Conservation (phyloP, 2,888 invertebrate species). For the Choristoneura rosaceana region DNA sequence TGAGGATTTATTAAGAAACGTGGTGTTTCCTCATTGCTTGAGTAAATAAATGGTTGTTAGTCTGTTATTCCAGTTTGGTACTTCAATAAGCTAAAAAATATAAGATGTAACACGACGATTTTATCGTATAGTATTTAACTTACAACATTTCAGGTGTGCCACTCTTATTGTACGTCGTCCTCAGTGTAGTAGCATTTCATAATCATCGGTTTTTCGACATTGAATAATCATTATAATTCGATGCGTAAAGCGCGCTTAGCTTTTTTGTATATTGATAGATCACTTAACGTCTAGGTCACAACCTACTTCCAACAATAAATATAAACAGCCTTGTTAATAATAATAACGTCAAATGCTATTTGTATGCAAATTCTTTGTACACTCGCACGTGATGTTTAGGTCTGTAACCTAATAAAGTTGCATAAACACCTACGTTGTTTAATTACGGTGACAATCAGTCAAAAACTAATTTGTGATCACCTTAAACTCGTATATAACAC, state of each 20-base stretch:
- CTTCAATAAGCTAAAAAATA: background rate
- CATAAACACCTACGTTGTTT: background rate
- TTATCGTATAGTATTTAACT: background rate
- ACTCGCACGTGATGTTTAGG: constrained; percentile 2
- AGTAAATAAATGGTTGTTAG: background rate
- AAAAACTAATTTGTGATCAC: constrained; percentile 21
- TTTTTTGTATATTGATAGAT: constrained; percentile 16
- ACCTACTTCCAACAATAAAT: background rate
- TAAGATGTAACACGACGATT: background rate
- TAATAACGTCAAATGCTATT: constrained; percentile 3
- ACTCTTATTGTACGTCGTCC: background rate
- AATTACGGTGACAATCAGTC: constrained; percentile 8
- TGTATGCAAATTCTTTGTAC: constrained; percentile 9
- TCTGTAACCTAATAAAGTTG: constrained; percentile 11
- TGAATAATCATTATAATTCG: background rate
- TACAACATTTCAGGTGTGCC: background rate
- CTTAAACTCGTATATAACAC: constrained; percentile 15
- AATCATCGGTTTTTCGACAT: background rate
- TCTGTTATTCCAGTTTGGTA: background rate
- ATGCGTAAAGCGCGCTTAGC: background rate
- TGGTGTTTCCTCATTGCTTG: constrained; percentile 11
- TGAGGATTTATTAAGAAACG: constrained; percentile 28
- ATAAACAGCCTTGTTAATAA: background rate
- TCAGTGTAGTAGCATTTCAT: background rate
- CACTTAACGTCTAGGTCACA: constrained; percentile 16